Evolutionary conservation across 2,888 invertebrate species (phyloP), one percentile per base, ranked within the genome.

Genomic region (Smittia aterrima): DNA sequence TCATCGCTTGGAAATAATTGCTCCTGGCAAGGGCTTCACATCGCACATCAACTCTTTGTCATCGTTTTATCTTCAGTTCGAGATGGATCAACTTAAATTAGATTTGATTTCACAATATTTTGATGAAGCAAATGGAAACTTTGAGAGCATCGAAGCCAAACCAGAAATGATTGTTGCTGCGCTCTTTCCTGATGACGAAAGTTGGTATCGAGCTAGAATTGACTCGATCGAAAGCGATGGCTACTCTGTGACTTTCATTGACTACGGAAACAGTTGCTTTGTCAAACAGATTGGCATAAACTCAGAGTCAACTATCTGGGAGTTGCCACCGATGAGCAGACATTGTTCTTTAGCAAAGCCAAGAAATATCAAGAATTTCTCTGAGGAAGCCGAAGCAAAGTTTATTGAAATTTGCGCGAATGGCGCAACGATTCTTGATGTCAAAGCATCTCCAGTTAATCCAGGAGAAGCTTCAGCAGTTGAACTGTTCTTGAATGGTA

Each of bases 21-120:
- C 83, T 74, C 86, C 85, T 38, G 87, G 82, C 77, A 89, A 88
- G 0, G 91, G 91, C 76, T 92, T 88, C 79, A 88, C 92, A 0
- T 90, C 91, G 76, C 91, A 92, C 78, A 85, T 89, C 0, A 90
- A 91, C 79, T 89, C 89, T 0, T 88, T 92, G 0, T 86, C 87
- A 0, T 91, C 92, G 78, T 93, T 93, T 80, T 92, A 91, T 87
- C 86, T 93, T 20, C 93, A 93, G 78, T 84, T 91, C 76, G 91
- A 91, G 78, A 87, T 87, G n/a, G 86, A 86, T 68, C 70, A 70
- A 70, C 16, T 70, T 1, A 70, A 62, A 41, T 24, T 64, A 11
- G 72, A 72, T 62, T 62, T 58, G 16, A 58, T 72, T 40, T 54
- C 64, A 4, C n/a, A 32, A 22, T 54, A 54, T 22, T 27, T 27